Evolutionary conservation across 2,113 vertebrate genomes (phyloP).

Genomic region (Brachirus orientalis): DNA sequence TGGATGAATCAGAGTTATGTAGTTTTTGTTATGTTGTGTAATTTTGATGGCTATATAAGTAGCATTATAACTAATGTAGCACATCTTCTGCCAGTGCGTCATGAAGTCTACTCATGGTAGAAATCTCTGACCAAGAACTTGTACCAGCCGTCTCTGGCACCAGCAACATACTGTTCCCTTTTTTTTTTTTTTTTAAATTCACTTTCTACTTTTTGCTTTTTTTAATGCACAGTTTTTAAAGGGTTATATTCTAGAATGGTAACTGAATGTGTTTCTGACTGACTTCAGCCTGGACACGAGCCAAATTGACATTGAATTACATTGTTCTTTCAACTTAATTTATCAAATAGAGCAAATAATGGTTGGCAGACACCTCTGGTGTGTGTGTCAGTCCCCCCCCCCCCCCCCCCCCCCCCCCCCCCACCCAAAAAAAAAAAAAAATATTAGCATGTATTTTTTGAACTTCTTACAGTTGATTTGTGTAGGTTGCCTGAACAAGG

Average conservation of each 20-base stretch:
- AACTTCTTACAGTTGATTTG: constrained; percentile 25
- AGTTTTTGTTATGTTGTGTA: constrained; percentile 47
- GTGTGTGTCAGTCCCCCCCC: constrained; percentile 7
- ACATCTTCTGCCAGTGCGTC: constrained; percentile 63
- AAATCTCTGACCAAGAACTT: constrained; percentile 39
- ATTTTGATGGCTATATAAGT: constrained; percentile 59
- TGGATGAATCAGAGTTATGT: constrained; percentile 42
- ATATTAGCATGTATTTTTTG: constrained; percentile 27
- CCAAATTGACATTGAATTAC: constrained; percentile 53
- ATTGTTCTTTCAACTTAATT: constrained; percentile 27
- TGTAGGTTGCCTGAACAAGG: constrained; percentile 61
- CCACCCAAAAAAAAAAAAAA: too few species aligned
- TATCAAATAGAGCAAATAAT: constrained; percentile 18
- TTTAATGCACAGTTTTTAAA: constrained; percentile 45
- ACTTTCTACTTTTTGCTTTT: not conserved
- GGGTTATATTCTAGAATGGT: too few species aligned
- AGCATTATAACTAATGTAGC: constrained; percentile 75
- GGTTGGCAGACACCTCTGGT: constrained; percentile 3
- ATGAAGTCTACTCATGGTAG: constrained; percentile 37
- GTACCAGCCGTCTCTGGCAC: constrained; percentile 65
- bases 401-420: not conserved
- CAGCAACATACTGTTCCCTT: constrained; percentile 55
- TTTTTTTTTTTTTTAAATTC: not conserved
- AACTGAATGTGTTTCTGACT: constrained; percentile 61
- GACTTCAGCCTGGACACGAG: constrained; percentile 42